Base-by-base conservation (phyloP, 2,797 vertebrate species). In the Chanos chanos region DNA sequence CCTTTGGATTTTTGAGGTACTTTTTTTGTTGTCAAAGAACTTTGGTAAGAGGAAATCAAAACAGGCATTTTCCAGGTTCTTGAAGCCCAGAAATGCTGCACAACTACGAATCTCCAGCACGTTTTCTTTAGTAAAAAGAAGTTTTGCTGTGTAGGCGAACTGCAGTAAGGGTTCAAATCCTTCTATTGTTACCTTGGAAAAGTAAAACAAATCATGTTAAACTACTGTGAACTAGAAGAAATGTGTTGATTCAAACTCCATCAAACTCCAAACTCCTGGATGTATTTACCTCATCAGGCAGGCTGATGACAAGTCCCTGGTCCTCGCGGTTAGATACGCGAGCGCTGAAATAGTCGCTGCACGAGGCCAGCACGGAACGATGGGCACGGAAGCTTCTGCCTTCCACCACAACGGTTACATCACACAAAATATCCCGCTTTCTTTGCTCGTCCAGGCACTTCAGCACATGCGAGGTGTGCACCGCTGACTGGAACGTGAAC, bases 71-170 rank as follows among this genome's bases (percentile, higher is more conserved):
- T 99, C 95, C 5, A 98, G 85, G 75, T 98, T 93, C 67, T 65
- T 91, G 18, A 98, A 87, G 4, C 92, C 94, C 65, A 99, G 82
- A 49, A 94, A 70, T 22, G 90, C 84, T 1, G 91, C 92, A 2
- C 92, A 90, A 55, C 84, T 93, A 68, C 82, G 89, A 22, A 98
- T 91, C 50, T 97, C 94, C n/a, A 93, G 77, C 68, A 95, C 92
- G 50, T 93, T 86, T 18, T 94, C 90, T 86, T 93, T 95, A 64
- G 86, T 89, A 43, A 98, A 90, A 71, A 88, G 79, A 36, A 98
- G 94, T 68, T 95, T 96, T 53, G 94, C 92, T 1, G 94, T 96
- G 84, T 99, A 99, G 47, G 94, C 94, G 81, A 99, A 98, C 52
- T 92, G 89, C 74, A 99, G 86, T 68, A 99, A 79, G 39, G 95